These are phyloP conservation scores for Pollenia griseotomentosa DNA, from an alignment of 2,888 invertebrate genomes.

Conservation along the genomic window DNA sequence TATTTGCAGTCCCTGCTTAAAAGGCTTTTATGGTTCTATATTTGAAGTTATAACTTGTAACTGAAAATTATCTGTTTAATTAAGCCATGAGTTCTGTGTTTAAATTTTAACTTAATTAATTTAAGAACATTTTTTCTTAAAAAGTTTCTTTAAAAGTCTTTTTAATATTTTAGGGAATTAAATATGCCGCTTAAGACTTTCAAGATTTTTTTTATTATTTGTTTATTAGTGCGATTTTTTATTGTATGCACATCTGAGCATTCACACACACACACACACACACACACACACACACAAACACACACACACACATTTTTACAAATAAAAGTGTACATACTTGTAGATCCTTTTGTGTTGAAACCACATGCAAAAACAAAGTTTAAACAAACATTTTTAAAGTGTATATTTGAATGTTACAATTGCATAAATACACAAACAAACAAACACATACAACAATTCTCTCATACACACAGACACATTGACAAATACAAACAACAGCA, in stretches of 20 bases:
- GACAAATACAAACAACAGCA: slow-evolving; percentile 3
- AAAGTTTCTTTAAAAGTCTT: background rate
- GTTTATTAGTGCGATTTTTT: too few species aligned
- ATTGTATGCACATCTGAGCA: background rate
- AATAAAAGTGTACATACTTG: slow-evolving; percentile 1
- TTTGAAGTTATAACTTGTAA: too few species aligned
- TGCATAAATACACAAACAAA: background rate
- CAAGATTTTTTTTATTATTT: background rate
- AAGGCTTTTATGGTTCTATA: too few species aligned
- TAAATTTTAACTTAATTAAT: too few species aligned
- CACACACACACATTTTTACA: background rate
- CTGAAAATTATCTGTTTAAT: too few species aligned
- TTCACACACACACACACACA: background rate
- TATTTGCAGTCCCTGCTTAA: too few species aligned
- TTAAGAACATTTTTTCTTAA: too few species aligned
- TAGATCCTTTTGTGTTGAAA: slow-evolving; percentile 21
- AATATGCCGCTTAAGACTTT: background rate
- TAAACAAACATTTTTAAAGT: slow-evolving; percentile 10
- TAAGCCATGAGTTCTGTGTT: too few species aligned
- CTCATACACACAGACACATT: background rate
- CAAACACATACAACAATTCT: background rate
- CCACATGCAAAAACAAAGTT: slow-evolving; percentile 43
- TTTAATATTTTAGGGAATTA: slow-evolving; percentile 7
- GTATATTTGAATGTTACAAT: slow-evolving; percentile 23
- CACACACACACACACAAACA: background rate